phyloP scores from a whole-genome alignment of 2,888 invertebrate species.

The Mythimna vitellina region DNA sequence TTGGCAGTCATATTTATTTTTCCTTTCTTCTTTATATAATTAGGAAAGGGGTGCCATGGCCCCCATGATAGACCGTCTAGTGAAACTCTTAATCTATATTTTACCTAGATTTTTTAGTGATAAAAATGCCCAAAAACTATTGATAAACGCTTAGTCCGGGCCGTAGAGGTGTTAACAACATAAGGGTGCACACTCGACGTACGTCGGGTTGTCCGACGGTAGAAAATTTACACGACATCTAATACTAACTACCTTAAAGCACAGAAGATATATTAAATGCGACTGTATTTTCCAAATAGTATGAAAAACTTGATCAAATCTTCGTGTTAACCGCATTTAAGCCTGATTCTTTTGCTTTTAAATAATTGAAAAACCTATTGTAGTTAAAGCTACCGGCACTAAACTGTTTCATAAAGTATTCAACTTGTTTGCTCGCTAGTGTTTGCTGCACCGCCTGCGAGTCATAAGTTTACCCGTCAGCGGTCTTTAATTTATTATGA shows the following conservation, averaged over 20 bases:
- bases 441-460: background rate
- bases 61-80: too few species aligned
- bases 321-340: background rate
- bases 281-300: background rate
- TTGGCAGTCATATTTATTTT: too few species aligned
- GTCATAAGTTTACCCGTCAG: background rate
- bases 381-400: background rate
- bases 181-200: too few species aligned
- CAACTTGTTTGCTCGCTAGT: background rate
- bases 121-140: too few species aligned
- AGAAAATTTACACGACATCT: too few species aligned
- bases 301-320: background rate
- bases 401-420: background rate
- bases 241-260: too few species aligned
- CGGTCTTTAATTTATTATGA: too few species aligned
- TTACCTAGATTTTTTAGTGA: too few species aligned
- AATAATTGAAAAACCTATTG: background rate
- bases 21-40: background rate
- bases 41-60: background rate
- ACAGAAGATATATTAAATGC: background rate
- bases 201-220: too few species aligned
- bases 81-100: too few species aligned
- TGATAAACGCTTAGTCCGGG: too few species aligned
- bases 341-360: background rate
- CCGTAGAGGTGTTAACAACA: too few species aligned